Evolutionary conservation across 2,113 vertebrate species (phyloP), one percentile per base, ranked within the genome.

Genomic region (Leucopsar rothschildi): DNA sequence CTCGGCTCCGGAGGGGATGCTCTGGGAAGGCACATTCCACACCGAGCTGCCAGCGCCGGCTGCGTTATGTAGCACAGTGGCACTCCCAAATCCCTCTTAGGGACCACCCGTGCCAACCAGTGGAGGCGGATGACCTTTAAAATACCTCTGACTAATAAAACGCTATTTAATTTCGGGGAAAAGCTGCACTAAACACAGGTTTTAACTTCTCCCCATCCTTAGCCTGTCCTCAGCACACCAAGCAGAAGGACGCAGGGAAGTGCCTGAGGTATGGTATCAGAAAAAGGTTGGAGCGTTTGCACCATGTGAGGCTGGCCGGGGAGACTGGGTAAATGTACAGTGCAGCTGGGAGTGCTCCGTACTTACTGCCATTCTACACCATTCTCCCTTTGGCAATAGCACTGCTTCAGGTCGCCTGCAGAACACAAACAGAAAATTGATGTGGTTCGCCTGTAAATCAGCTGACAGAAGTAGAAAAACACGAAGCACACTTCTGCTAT

Each of bases 31-130:
- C 33, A 2, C 27, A 21, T 4, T 15, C 0, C 17, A 3, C 1
- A 1, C 31, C 1, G 64, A n/a, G 0, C 20, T 16, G 37, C 24
- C 42, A 16, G 71, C 3, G 2, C 55, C 2, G 9, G 15, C 29
- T 22, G 50, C 15, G 4, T 3, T 22, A 15, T 9, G 52, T 3
- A 35, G 44, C 15, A 4, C 72, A 29, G 14, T 18, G 85, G 29
- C 78, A 18, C 25, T 69, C 52, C 44, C 59, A 56, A 66, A 49
- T 5, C 27, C 40, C 55, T 4, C 25, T 5, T 4, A 63, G 75
- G 61, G 44, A 57, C 52, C 79, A 10, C 25, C 50, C 7, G 50
- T 47, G 42, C 25, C 70, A 49, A 18, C 25, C 55, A 8, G 47
- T 37, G 79, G 50, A 69, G 25, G 18, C 1, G 20, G 35, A 10